Base-by-base conservation (phyloP, 1,140 invertebrate genomes). In the Drosophila mojavensis region DNA sequence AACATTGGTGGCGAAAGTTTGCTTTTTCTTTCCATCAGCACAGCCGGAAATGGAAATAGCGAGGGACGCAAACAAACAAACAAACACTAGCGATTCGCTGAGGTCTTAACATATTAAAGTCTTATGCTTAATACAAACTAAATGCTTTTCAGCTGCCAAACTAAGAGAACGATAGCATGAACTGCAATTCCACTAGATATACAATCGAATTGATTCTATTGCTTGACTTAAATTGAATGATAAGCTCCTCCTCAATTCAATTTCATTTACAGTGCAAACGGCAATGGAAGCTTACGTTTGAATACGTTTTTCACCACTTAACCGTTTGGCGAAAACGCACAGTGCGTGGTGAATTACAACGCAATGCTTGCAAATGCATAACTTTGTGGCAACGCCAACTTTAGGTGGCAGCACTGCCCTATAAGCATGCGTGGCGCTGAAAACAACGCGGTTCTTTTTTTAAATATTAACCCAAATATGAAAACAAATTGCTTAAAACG, bases 1-100 rank as follows among this genome's bases (percentile, higher is more conserved):
- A 83, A 83, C 66, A 73, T 84, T 47, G 45, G 36, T 20, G 50
- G 64, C 45, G 43, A 82, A 75, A 78, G 79, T 75, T 78, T 70
- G 69, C 41, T 39, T 39, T 39, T 39, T 39, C 15, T 45, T 45
- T 45, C 17, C 15, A 45, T 45, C 43, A 47, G 43, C 43, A 15
- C 20, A 45, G 66, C 15, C 63, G 81, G 80, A 83, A 79, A 83
- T 76, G 80, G 72, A 61, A 79, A 82, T 72, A 67, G 56, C 59
- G 45, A 33, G 33, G 10, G 33, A 33, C 33, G n/a, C n/a, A n/a
- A n/a, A 58, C 20, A 66, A 28, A 43, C 20, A 43, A 10, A 15
- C 33, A 28, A 58, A 54, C 30, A 10, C 24, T 17, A 11, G 13
- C 45, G 41, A 56, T 56, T 55, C 47, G 48, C 47, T 58, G 45